These are phyloP conservation scores for Thalassarche chlororhynchos DNA, from an alignment of 2,113 vertebrate species.

Conservation along the genomic window DNA sequence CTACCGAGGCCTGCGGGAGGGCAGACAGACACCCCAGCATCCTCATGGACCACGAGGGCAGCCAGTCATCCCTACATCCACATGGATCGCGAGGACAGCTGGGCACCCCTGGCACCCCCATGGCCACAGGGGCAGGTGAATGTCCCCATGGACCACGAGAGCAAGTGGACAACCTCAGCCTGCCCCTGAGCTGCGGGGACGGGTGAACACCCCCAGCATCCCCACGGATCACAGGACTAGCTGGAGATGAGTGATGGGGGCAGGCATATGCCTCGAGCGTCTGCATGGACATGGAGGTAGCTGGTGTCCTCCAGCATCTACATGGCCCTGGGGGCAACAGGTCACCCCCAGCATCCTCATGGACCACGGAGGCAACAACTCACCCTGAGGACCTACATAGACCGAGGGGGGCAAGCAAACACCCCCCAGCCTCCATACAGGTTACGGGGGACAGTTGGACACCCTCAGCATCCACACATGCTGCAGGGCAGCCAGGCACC, in stretches of 20 bases:
- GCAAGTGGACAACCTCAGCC: background rate
- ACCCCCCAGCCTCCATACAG: background rate
- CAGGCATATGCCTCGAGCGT: background rate
- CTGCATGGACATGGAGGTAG: accelerated
- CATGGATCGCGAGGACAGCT: accelerated
- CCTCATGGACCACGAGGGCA: accelerated
- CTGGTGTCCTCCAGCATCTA: background rate
- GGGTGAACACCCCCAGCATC: background rate
- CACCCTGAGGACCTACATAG: accelerated
- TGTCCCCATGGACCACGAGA: background rate
- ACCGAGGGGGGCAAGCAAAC: background rate
- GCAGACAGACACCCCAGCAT: background rate
- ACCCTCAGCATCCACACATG: background rate
- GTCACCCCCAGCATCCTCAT: accelerated
- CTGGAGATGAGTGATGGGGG: background rate
- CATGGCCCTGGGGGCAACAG: background rate
- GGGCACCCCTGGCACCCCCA: background rate
- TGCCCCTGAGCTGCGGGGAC: background rate
- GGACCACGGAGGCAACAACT: background rate
- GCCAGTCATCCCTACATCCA: background rate
- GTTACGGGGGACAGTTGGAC: background rate
- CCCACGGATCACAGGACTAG: accelerated
- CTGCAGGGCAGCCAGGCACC: background rate
- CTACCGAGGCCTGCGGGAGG: background rate
- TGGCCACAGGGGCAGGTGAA: background rate